Conservation (phyloP, 2,888 invertebrate genomes). For the Phyto melanocephala region DNA sequence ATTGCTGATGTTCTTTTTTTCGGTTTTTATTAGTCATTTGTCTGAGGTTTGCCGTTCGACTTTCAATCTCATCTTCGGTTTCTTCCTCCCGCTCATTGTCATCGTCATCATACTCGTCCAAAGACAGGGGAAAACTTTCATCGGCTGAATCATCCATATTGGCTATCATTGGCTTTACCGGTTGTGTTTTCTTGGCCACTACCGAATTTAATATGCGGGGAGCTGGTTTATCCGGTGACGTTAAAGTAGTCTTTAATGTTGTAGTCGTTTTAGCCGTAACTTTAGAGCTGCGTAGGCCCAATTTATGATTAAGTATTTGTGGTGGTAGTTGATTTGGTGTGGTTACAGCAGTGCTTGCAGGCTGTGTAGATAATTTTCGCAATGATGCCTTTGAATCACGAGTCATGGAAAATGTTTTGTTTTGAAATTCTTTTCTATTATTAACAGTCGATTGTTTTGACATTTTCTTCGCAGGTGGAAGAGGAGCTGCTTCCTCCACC, state of each 20-base stretch:
- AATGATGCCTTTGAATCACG: conserved; percentile 43
- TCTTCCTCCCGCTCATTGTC: conserved; percentile 67
- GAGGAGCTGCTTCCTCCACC: not conserved
- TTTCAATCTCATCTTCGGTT: conserved; percentile 56
- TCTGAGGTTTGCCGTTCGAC: not conserved
- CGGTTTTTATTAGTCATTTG: not conserved
- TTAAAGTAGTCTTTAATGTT: conserved; percentile 18
- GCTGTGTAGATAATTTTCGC: not conserved
- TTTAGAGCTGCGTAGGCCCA: conserved; percentile 47
- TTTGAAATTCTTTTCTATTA: conserved; percentile 51
- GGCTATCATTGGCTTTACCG: conserved; percentile 74
- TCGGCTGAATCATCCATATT: conserved; percentile 71
- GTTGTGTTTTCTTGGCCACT: conserved; percentile 74
- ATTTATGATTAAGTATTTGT: conserved; percentile 60
- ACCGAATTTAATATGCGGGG: conserved; percentile 77
- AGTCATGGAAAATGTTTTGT: conserved; percentile 52
- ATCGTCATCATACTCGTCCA: conserved; percentile 69
- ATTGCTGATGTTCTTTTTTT: not conserved
- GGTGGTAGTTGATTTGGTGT: conserved; percentile 31
- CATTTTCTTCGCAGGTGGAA: conserved; percentile 51
- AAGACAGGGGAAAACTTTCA: conserved; percentile 68
- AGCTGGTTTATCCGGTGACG: conserved; percentile 70
- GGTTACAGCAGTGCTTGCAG: not conserved
- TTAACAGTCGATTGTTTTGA: conserved; percentile 17
- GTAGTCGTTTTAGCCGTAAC: conserved; percentile 39